Evolutionary conservation across 2,888 invertebrate species (phyloP).

Genomic region (Dromius quadrimaculatus): DNA sequence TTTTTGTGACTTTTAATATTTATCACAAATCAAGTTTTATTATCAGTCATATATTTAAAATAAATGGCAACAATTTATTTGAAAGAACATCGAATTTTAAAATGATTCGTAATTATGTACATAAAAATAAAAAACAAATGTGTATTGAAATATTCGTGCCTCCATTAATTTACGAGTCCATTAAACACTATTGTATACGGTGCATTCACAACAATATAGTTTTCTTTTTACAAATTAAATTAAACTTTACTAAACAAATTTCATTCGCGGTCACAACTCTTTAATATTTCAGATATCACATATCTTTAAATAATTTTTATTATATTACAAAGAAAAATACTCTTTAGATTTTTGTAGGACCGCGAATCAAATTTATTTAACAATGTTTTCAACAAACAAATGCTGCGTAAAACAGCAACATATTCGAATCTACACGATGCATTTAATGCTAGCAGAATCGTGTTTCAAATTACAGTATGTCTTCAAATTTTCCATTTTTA

Average conservation of each 20-base stretch:
- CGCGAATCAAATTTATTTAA: constrained; percentile 30
- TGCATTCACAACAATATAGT: constrained; percentile 49
- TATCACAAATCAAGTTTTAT: constrained; percentile 24
- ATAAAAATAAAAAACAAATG: constrained; percentile 19
- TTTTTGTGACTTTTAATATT: constrained; percentile 20
- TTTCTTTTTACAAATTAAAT: constrained; percentile 43
- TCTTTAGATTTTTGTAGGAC: not conserved
- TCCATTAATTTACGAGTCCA: constrained; percentile 41
- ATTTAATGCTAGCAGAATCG: constrained; percentile 48
- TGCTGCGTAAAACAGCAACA: constrained; percentile 40
- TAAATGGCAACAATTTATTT: constrained; percentile 6
- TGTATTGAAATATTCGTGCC: constrained; percentile 33
- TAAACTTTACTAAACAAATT: constrained; percentile 27
- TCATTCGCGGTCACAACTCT: not conserved
- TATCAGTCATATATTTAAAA: constrained; percentile 1
- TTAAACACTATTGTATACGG: constrained; percentile 46
- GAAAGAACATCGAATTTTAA: constrained; percentile 46
- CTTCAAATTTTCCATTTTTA: no score
- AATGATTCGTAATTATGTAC: constrained; percentile 26
- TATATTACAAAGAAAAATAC: constrained; percentile 14
- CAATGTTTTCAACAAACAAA: constrained; percentile 38
- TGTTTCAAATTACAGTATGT: constrained; percentile 48
- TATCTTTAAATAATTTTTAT: constrained; percentile 19
- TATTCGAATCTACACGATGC: constrained; percentile 45
- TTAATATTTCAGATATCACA: constrained; percentile 24